phyloP scores from a whole-genome alignment of 2,888 invertebrate species.

The Lithosia quadra region DNA sequence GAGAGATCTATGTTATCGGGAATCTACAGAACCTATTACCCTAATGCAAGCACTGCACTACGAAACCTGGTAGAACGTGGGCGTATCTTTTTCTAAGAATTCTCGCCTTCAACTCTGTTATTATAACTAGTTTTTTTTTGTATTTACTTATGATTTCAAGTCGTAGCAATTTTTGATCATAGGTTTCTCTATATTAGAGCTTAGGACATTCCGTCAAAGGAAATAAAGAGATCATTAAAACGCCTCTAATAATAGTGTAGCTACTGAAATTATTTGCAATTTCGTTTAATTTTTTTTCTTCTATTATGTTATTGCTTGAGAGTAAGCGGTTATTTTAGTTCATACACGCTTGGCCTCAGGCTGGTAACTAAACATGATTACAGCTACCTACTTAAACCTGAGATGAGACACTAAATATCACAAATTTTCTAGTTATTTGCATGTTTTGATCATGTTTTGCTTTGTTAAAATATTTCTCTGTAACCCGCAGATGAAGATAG shows the following conservation, averaged over 20 bases:
- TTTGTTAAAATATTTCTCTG: too few species aligned
- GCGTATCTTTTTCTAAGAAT: conserved; percentile 52
- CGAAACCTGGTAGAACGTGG: conserved; percentile 36
- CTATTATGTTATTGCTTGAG: not conserved
- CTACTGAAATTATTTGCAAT: not conserved
- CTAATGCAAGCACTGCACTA: conserved; percentile 30
- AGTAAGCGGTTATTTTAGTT: not conserved
- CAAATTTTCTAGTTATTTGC: too few species aligned
- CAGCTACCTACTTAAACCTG: too few species aligned
- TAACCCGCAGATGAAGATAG: too few species aligned
- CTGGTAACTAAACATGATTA: not conserved
- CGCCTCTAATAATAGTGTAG: not conserved
- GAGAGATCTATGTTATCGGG: conserved; percentile 37
- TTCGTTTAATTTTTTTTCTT: not conserved
- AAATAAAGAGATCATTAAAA: not conserved
- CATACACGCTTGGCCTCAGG: not conserved
- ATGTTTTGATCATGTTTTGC: too few species aligned
- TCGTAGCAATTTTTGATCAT: conserved; percentile 13
- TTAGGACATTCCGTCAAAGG: not conserved
- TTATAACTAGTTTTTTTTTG: conserved; percentile 39
- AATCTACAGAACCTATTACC: conserved; percentile 48
- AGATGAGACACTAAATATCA: too few species aligned
- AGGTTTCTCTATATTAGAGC: not conserved
- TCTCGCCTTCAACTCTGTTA: conserved; percentile 46
- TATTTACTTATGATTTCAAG: conserved; percentile 33